Evolutionary conservation across 2,797 vertebrate species (phyloP), one percentile per base, ranked within the genome.

Genomic region (Fratercula arctica): DNA sequence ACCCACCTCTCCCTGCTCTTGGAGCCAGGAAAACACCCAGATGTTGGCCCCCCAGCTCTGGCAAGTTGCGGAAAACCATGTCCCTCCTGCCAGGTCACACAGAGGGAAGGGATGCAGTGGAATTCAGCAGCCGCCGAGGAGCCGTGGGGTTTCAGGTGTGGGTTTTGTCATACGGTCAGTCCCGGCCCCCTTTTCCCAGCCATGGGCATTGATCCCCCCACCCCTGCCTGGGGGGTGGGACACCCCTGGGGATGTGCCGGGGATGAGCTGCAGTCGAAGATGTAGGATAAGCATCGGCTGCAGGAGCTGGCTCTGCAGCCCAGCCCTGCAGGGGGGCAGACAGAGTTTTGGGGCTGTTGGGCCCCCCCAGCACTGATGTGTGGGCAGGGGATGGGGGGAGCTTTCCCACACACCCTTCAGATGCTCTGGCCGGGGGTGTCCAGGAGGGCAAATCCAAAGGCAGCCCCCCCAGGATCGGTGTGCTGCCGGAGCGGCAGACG

Each of bases 351-450:
- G 70, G 48, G 10, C 6, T 59, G 17, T 10, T 23, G 60, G 53
- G 46, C 19, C 6, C 39, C 16, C 12, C 7, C 9, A 0, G 41
- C 45, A 35, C 24, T 15, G 60, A 3, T 11, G 15, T 0, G 0
- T 21, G 31, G 28, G 29, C 26, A 70, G 16, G 16, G n/a, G 13
- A 2, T 19, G 0, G 0, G 0, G 54, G 46, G 7, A 10, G 4
- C 35, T 53, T 45, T 35, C 35, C 5, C 50, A 11, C 59, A 18
- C 31, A 5, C 57, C 3, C 21, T 33, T 48, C 4, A 7, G 56
- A 37, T 50, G 51, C 28, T 43, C 43, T 4, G 5, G 4, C 18
- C 1, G 0, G 60, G 37, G 24, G 1, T 19, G 31, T 68, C 89
- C 93, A 39, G 33, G 53, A 76, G 81, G 50, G 37, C 45, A 86